Conservation (phyloP, 2,888 invertebrate genomes). For the Hololepta plana region DNA sequence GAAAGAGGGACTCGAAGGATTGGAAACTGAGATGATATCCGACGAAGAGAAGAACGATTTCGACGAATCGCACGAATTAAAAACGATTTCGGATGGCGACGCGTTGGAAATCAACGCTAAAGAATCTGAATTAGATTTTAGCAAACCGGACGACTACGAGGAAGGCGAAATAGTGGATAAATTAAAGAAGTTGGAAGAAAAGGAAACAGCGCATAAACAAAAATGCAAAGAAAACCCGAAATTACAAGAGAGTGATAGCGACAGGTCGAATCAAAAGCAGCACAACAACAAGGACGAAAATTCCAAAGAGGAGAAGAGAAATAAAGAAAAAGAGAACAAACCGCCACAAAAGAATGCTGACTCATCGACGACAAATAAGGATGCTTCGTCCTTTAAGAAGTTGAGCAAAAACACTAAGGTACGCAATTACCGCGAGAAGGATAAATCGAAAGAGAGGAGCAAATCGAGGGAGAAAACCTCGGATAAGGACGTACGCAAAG, state of each 20-base stretch:
- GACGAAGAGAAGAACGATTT: constrained; percentile 52
- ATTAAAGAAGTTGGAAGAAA: constrained; percentile 22
- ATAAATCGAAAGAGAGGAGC: constrained; percentile 19
- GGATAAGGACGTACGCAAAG: constrained; percentile 41
- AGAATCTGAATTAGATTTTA: constrained; percentile 28
- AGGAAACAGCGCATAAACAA: constrained; percentile 33
- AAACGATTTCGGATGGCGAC: constrained; percentile 25
- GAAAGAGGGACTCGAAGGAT: constrained; percentile 27
- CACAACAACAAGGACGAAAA: no score
- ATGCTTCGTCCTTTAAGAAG: constrained; percentile 58
- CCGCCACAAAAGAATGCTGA: no score
- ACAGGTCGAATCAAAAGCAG: no score
- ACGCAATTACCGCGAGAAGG: constrained; percentile 53
- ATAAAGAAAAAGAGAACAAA: no score
- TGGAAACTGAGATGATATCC: constrained; percentile 59
- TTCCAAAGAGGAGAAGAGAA: no score
- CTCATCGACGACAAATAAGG: no score
- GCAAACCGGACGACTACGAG: constrained; percentile 30
- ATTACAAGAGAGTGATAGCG: no score
- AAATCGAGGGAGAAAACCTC: constrained; percentile 25
- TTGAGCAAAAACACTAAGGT: constrained; percentile 59
- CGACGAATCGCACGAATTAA: constrained; percentile 32
- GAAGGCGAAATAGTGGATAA: constrained; percentile 39
- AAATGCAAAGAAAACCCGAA: constrained; percentile 27
- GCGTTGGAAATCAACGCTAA: constrained; percentile 27